Conservation (phyloP, 2,888 invertebrate genomes). For the Drosophila antonietae region DNA sequence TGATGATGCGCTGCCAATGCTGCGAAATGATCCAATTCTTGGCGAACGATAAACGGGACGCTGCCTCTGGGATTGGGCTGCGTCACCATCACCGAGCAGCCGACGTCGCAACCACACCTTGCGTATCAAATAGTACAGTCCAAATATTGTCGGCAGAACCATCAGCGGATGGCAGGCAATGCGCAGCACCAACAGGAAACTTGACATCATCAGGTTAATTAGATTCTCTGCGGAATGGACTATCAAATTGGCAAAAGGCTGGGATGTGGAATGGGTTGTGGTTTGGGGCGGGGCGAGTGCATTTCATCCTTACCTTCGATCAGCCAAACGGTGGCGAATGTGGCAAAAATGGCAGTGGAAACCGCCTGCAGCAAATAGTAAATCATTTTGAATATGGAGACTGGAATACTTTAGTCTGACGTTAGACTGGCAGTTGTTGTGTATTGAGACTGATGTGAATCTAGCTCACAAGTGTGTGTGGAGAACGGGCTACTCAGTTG, state of each 20-base stretch:
- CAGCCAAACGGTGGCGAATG: conserved; percentile 40
- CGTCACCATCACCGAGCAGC: not conserved
- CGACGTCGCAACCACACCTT: conserved; percentile 31
- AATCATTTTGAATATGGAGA: conserved; percentile 43
- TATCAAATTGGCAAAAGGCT: not conserved
- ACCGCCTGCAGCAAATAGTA: conserved; percentile 51
- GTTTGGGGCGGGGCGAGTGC: not conserved
- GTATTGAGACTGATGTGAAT: conserved; percentile 6
- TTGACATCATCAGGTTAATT: conserved; percentile 61
- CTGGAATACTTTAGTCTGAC: not conserved
- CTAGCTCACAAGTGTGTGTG: not conserved
- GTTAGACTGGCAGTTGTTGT: conserved; percentile 3
- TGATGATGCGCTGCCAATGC: conserved; percentile 34
- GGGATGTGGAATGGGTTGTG: not conserved
- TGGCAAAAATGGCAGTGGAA: conserved; percentile 39
- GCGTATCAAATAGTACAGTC: conserved; percentile 23
- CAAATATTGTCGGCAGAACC: conserved; percentile 49
- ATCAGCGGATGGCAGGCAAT: conserved; percentile 62
- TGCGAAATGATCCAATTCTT: conserved; percentile 45
- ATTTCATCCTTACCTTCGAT: conserved; percentile 56
- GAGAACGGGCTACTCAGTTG: conserved; percentile 13
- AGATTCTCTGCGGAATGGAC: conserved; percentile 40
- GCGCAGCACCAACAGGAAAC: conserved; percentile 43
- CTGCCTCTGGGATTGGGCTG: not conserved
- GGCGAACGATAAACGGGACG: conserved; percentile 39